Conservation (phyloP, 2,797 vertebrate genomes). For the Sternarchorhynchus goeldii region DNA sequence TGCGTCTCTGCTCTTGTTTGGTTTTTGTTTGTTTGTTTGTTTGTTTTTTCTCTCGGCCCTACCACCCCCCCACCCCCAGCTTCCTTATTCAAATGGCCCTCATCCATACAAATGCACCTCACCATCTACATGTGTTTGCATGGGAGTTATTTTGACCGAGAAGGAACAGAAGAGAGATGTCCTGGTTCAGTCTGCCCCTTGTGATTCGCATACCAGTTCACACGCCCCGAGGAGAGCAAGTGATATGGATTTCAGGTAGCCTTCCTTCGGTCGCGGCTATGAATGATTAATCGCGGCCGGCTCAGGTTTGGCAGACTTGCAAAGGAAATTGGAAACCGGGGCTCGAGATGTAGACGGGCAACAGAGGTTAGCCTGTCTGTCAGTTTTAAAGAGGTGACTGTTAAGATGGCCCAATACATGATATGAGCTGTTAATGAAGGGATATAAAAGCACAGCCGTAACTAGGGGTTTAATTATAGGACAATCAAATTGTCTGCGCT, state of each 20-base stretch:
- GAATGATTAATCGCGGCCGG: conserved; percentile 55
- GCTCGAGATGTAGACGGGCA: conserved; percentile 12
- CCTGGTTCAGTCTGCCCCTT: conserved; percentile 29
- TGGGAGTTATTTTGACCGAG: conserved; percentile 33
- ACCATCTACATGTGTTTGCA: conserved; percentile 50
- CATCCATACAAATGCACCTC: conserved; percentile 49
- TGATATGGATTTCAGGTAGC: conserved; percentile 55
- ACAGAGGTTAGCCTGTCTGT: background rate
- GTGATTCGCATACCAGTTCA: conserved; percentile 28
- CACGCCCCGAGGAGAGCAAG: conserved; percentile 28
- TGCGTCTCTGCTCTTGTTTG: conserved; percentile 21
- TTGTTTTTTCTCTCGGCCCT: conserved; percentile 15
- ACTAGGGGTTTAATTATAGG: conserved; percentile 18
- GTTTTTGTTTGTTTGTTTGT: too few species aligned
- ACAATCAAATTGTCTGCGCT: background rate
- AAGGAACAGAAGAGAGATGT: conserved; percentile 3
- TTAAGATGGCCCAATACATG: conserved; percentile 38
- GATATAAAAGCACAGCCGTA: background rate
- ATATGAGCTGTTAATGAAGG: conserved; percentile 27
- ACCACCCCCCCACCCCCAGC: conserved; percentile 10
- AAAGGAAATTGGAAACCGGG: conserved; percentile 53
- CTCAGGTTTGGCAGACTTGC: conserved; percentile 52
- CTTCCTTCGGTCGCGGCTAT: conserved; percentile 50
- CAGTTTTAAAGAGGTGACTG: conserved; percentile 30
- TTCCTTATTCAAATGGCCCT: conserved; percentile 48